Conservation (phyloP, 2,113 vertebrate species). For the Petaurus breviceps region DNA sequence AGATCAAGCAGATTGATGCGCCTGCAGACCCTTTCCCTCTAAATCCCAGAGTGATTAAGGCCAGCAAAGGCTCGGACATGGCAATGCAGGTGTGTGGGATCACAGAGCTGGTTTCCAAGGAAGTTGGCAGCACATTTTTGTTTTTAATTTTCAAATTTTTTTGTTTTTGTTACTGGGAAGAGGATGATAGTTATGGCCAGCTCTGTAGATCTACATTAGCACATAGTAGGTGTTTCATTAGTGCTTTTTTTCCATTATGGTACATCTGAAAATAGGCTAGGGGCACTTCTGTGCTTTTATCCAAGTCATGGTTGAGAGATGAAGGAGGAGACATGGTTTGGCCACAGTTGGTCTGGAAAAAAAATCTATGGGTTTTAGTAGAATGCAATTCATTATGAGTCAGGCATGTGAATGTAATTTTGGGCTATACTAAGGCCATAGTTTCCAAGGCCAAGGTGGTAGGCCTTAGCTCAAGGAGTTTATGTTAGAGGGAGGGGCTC, state of each 20-base stretch:
- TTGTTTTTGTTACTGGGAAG: background rate
- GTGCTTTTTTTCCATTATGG: background rate
- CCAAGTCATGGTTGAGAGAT: background rate
- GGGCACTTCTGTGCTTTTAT: background rate
- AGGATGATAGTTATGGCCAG: background rate
- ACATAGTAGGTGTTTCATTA: background rate
- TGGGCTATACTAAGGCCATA: background rate
- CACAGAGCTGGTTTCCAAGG: background rate
- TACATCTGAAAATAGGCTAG: background rate
- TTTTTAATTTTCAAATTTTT: background rate
- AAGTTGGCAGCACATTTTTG: background rate
- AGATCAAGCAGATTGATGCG: slow-evolving; percentile 93
- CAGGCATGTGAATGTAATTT: background rate
- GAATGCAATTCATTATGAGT: background rate
- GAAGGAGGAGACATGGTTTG: background rate
- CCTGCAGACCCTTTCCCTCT: slow-evolving; percentile 91
- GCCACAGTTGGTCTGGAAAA: too few species aligned
- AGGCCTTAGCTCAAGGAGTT: background rate
- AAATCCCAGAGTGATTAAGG: slow-evolving; percentile 80
- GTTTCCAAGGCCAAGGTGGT: background rate
- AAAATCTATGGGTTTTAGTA: background rate
- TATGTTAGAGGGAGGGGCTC: too few species aligned
- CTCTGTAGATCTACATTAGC: background rate
- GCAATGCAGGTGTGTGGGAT: slow-evolving; percentile 85
- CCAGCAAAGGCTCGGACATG: slow-evolving; percentile 82